phyloP scores from a whole-genome alignment of 92 coral and sea anemone genomes.

The Heliopora coerulea region DNA sequence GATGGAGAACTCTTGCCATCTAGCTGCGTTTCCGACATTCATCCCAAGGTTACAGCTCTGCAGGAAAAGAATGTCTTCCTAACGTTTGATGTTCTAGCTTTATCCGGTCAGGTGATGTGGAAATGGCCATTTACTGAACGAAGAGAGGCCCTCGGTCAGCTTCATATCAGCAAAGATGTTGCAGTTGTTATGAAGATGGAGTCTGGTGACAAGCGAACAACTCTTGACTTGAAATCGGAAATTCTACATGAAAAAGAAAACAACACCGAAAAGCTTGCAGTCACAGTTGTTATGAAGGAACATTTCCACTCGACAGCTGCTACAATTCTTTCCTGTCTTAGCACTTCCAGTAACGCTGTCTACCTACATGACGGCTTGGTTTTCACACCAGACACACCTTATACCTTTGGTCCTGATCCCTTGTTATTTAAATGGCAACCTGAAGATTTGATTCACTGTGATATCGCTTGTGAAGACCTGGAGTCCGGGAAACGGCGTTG shows the following conservation, averaged over 20 bases:
- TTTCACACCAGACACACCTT: slow-evolving; percentile 26
- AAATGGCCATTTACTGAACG: slow-evolving; percentile 22
- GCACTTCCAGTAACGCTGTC: background rate
- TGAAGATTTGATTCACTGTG: slow-evolving; percentile 7
- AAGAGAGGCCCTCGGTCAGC: background rate
- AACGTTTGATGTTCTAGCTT: slow-evolving; percentile 28
- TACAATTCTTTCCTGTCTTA: background rate
- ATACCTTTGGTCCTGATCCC: slow-evolving; percentile 25
- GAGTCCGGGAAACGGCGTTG: background rate
- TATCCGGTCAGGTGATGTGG: slow-evolving; percentile 26
- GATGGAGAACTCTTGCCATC: slow-evolving; percentile 37
- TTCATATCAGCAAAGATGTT: slow-evolving; percentile 6
- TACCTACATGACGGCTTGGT: slow-evolving; percentile 26
- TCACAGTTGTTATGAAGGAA: slow-evolving; percentile 9
- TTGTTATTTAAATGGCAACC: slow-evolving; percentile 30
- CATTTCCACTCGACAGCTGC: background rate
- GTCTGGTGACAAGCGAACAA: background rate
- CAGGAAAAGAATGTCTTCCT: slow-evolving; percentile 9
- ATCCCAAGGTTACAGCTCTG: background rate
- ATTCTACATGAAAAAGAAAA: background rate
- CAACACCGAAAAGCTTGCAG: background rate
- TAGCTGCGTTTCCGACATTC: slow-evolving; percentile 15
- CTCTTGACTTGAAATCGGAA: background rate
- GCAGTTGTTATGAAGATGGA: slow-evolving; percentile 18
- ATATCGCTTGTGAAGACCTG: slow-evolving; percentile 3